Base-by-base conservation (phyloP, 2,888 invertebrate species). In the Bellardia bayeri region DNA sequence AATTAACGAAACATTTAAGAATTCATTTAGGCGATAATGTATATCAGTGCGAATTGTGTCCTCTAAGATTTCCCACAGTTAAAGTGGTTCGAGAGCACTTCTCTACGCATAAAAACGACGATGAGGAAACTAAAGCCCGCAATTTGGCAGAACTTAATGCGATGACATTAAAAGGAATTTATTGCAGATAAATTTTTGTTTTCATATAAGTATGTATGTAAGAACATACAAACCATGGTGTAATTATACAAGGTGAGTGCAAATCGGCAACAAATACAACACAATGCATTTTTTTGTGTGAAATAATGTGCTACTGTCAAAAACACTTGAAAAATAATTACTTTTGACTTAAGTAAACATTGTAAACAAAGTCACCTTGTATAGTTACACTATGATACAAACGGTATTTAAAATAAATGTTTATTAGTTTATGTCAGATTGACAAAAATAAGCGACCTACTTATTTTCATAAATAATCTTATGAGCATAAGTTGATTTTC, bases 11-110 rank as follows among this genome's bases (percentile, higher is more conserved):
- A 82, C 95, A 95, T 90, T 94, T 94, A 81, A 91, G 95, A 0
- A 91, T 93, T 14, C 95, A 95, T 89, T 90, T 95, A 33, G 95
- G 95, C 5, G 94, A 94, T 90, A 95, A 95, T 86, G 94, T 94
- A 9, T 95, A 95, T 91, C 94, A 94, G 94, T 95, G 92, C 76
- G 88, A 90, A 40, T 86, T 91, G 63, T 92, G 92, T 80, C 90
- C 90, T 6, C 54, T 78, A 51, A 86, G 88, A 63, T 90, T 89
- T 82, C 90, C 89, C 0, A 71, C 89, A 16, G 89, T 88, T 16
- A 76, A 88, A 14, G 78, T 86, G 51, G 74, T 90, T 61, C 88
- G 90, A 23, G 75, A 88, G 9, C 90, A 90, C 69, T 89, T 89
- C 63, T 81, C 88, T 30, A 78, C 80, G n/a, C 90, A 90, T 76